These are phyloP conservation scores for Oceanites oceanicus DNA, from an alignment of 2,113 vertebrate species.

Conservation along the genomic window DNA sequence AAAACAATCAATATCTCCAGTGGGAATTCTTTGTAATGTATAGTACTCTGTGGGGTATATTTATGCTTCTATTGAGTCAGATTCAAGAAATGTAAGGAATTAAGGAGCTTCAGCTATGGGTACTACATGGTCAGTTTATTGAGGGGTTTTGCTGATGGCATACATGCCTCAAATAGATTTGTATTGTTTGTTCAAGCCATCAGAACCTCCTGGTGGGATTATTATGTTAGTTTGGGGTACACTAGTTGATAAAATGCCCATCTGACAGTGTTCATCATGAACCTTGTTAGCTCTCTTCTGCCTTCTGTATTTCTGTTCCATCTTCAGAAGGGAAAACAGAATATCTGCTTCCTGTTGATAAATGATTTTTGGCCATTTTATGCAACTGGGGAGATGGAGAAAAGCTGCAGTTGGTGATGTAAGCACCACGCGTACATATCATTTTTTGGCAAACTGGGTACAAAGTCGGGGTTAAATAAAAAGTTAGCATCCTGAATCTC, in stretches of 20 bases:
- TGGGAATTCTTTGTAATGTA: neutral
- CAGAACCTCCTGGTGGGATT: neutral
- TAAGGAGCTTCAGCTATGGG: neutral
- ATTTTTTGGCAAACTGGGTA: neutral
- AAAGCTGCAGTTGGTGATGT: neutral
- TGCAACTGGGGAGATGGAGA: neutral
- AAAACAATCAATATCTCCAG: slow-evolving; percentile 23
- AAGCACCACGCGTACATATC: neutral
- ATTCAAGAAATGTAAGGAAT: neutral
- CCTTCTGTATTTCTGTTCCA: neutral
- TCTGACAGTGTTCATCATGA: neutral
- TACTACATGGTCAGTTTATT: neutral
- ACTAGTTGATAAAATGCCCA: neutral
- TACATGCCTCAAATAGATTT: neutral
- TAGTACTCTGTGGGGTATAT: neutral
- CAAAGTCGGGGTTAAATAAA: neutral
- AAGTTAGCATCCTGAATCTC: neutral
- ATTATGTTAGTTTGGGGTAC: neutral
- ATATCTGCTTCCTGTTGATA: neutral
- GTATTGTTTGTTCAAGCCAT: neutral
- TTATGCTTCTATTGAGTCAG: neutral
- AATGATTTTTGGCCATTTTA: neutral
- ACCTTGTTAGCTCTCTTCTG: neutral
- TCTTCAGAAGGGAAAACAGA: neutral
- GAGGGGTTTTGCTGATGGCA: neutral